Evolutionary conservation across 2,888 invertebrate genomes (phyloP), one percentile per base, ranked within the genome.

Genomic region (Alviniconcha strummeri): DNA sequence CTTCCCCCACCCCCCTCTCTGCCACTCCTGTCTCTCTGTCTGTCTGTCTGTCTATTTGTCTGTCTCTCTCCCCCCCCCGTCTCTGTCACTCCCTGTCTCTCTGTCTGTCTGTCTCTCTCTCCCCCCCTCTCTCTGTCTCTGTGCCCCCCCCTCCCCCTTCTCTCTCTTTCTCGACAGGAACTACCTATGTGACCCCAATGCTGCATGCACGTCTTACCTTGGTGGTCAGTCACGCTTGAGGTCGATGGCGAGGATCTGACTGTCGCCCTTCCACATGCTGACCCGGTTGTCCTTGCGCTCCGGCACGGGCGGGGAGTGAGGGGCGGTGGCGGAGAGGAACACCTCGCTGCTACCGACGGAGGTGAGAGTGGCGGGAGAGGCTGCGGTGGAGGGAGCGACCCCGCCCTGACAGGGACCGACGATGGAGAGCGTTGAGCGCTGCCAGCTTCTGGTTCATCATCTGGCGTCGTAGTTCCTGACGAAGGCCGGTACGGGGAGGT

Each of bases 211-310:
- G 5, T n/a, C 82, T 82, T n/a, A 84, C 85, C 36, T 87, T 87
- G 8, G 86, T 71, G 5, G 90, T 89, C 55, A 91, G 82, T 54
- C 91, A n/a, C 86, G 85, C 54, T 88, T 88, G 11, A 90, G 86
- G 83, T 91, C 91, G 54, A 90, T 89, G 82, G 89, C 90, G 9
- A 90, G 85, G 76, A 90, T 90, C 84, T 90, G 86, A 19, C 84
- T 80, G 79, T 91, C 91, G 0, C 88, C 89, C 80, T 90, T 89
- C 91, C 91, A 91, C 52, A 91, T 86, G 4, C 87, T 84, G 15
- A 87, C 86, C 15, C 11, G 80, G 79, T 83, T 87, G 85, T 80
- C 87, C 54, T 64, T 5, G 15, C 5, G 1, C 85, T 85, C 67
- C 86, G 84, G 6, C 87, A 64, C 52, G 86, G 17, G 81, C 77